These are phyloP conservation scores for Cydia strobilella DNA, from an alignment of 1,140 invertebrate genomes.

Conservation along the genomic window DNA sequence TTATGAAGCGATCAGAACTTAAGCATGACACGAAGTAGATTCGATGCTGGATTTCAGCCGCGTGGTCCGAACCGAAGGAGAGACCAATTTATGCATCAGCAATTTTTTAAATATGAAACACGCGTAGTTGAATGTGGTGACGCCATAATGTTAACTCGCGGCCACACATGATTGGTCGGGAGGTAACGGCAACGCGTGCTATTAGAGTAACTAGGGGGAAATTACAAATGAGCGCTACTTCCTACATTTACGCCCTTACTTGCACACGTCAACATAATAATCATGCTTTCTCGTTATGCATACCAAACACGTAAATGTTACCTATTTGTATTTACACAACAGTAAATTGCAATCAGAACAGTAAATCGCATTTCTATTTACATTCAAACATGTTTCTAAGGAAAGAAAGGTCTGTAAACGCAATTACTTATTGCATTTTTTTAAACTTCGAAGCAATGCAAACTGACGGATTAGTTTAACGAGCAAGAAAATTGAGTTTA, in stretches of 20 bases:
- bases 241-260: constrained; percentile 29
- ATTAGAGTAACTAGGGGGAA: constrained; percentile 36
- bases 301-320: constrained; percentile 34
- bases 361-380: constrained; percentile 18
- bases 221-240: constrained; percentile 31
- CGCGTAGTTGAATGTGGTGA: not conserved
- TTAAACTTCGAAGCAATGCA: not conserved
- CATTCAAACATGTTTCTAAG: not conserved
- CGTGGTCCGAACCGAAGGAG: no score
- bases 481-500: no score
- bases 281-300: constrained; percentile 44
- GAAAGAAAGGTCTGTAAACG: not conserved
- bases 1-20: no score
- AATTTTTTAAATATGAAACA: not conserved
- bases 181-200: constrained; percentile 35
- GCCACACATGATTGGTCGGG: constrained; percentile 1
- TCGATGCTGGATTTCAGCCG: no score
- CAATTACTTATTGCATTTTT: not conserved
- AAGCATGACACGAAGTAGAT: no score
- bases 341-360: constrained; percentile 34
- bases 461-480: not conserved
- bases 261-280: constrained; percentile 41
- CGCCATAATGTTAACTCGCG: not conserved
- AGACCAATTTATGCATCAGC: not conserved
- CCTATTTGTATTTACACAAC: constrained; percentile 22